Conservation (phyloP, 2,113 vertebrate species). For the Aphyosemion australe region DNA sequence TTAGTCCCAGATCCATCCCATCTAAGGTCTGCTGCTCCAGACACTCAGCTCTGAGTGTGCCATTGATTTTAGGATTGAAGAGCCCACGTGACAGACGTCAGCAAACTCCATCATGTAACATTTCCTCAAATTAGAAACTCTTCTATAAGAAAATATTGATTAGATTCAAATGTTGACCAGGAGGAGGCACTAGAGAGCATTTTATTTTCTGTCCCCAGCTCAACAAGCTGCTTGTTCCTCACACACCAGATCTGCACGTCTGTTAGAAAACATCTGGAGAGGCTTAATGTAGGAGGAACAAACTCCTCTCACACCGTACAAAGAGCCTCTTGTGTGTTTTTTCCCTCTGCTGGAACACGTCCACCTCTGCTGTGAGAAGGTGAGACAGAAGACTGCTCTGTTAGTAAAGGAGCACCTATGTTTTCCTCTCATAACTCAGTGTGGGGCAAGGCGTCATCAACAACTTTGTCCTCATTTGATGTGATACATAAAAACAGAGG, state of each 20-base stretch:
- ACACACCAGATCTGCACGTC: background rate
- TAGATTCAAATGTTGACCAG: background rate
- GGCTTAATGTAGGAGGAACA: constrained; percentile 58
- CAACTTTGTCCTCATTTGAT: too few species aligned
- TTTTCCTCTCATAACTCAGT: background rate
- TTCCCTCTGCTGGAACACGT: background rate
- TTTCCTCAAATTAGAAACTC: background rate
- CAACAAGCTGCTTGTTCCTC: too few species aligned
- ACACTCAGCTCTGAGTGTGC: background rate
- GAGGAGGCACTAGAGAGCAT: background rate
- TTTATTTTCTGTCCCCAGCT: too few species aligned
- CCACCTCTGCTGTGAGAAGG: constrained; percentile 17
- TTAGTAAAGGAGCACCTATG: background rate
- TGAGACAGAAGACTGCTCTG: constrained; percentile 11
- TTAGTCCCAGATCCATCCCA: background rate
- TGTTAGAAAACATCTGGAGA: constrained; percentile 59
- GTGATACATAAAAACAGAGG: too few species aligned
- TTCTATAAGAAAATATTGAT: background rate
- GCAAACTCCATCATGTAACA: background rate
- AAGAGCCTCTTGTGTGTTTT: constrained; percentile 47
- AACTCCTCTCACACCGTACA: constrained; percentile 39
- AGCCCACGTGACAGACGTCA: background rate
- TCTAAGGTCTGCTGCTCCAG: background rate
- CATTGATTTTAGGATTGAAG: constrained; percentile 18
- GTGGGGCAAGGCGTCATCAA: background rate